Conservation (phyloP, 2,113 vertebrate genomes). For the Platysternon megacephalum region DNA sequence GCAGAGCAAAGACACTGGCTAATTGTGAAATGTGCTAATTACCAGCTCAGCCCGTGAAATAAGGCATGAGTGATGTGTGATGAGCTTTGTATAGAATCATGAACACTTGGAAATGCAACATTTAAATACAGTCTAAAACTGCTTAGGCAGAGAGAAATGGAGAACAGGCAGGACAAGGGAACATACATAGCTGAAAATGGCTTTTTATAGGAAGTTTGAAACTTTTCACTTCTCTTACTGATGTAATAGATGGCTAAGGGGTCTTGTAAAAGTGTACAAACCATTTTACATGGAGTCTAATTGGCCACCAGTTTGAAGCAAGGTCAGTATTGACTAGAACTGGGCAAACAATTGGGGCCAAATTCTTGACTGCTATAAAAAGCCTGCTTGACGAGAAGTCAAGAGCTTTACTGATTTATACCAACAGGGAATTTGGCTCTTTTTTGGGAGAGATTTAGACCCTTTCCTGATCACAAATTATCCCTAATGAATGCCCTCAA, state of each 20-base stretch:
- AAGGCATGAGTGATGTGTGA: conserved; percentile 82
- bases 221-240: conserved; percentile 62
- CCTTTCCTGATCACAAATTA: conserved; percentile 9
- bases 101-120: conserved; percentile 80
- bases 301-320: conserved; percentile 30
- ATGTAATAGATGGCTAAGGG: conserved; percentile 52
- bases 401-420: conserved; percentile 41
- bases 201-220: conserved; percentile 70
- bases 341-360: conserved; percentile 15
- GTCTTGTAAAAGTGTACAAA: conserved; percentile 36
- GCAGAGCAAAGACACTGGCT: conserved; percentile 82
- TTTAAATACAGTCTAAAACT: conserved; percentile 83
- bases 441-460: conserved; percentile 30
- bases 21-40: conserved; percentile 86
- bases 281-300: conserved; percentile 58
- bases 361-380: conserved; percentile 38
- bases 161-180: conserved; percentile 69
- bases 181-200: conserved; percentile 64
- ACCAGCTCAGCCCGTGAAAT: conserved; percentile 79
- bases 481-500: neutral
- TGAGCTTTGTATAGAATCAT: conserved; percentile 73
- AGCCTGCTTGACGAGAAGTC: conserved; percentile 39
- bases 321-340: conserved; percentile 31
- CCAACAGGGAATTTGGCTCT: conserved; percentile 36
- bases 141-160: conserved; percentile 78